phyloP scores from a whole-genome alignment of 2,113 vertebrate genomes.

The Apteryx mantelli region DNA sequence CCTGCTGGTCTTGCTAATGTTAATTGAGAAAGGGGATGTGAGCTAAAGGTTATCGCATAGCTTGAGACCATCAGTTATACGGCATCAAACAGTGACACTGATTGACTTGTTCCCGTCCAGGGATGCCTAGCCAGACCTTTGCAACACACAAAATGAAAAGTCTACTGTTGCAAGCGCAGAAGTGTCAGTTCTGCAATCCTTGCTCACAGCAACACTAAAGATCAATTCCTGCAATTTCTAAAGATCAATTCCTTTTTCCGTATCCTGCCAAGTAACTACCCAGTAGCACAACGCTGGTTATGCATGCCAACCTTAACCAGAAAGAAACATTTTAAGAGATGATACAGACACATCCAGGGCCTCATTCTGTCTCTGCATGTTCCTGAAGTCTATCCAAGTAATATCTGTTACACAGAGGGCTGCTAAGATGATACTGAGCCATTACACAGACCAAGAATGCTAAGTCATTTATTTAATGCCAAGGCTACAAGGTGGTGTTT shows the following conservation, averaged over 20 bases:
- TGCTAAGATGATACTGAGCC: neutral
- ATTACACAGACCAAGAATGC: neutral
- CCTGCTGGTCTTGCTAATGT: neutral
- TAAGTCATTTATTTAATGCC: neutral
- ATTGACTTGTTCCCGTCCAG: neutral
- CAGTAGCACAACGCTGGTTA: neutral
- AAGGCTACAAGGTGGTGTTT: neutral
- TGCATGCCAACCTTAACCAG: neutral
- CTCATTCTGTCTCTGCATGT: neutral
- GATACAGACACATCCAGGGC: neutral
- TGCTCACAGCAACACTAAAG: neutral
- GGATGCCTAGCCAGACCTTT: neutral
- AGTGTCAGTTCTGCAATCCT: neutral
- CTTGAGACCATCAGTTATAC: neutral
- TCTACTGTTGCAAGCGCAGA: neutral
- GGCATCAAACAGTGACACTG: neutral
- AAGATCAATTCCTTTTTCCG: neutral
- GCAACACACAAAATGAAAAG: neutral
- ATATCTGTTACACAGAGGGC: neutral
- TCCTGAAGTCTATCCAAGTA: neutral
- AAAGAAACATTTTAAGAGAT: neutral
- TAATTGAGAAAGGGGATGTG: rapidly evolving
- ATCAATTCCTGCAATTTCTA: no score
- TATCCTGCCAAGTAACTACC: neutral
- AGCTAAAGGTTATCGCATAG: neutral